phyloP scores from a whole-genome alignment of 2,797 vertebrate species.

The Gallinago nigripennis region DNA sequence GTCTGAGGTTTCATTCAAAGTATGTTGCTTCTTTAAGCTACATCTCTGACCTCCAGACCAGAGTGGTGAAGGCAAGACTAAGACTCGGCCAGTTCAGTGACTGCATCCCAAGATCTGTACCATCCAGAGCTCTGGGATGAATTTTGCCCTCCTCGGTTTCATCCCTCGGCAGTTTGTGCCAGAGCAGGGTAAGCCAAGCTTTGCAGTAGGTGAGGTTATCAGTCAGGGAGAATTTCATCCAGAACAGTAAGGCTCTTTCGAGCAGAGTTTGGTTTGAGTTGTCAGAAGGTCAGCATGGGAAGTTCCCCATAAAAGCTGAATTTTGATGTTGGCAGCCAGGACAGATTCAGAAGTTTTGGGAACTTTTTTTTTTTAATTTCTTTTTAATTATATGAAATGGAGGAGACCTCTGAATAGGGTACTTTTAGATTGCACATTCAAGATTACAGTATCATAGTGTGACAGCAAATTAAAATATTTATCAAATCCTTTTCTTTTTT shows the following conservation, averaged over 20 bases:
- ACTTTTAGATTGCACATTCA: not conserved
- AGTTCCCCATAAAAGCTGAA: conserved; percentile 24
- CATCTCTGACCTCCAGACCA: not conserved
- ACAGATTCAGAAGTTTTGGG: conserved; percentile 15
- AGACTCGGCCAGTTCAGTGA: not conserved
- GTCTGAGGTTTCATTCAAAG: not conserved
- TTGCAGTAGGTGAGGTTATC: not conserved
- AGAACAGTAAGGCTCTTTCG: not conserved
- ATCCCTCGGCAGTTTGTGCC: not conserved
- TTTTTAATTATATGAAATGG: not conserved
- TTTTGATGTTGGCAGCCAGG: conserved; percentile 12
- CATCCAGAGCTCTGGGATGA: not conserved
- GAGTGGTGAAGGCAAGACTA: not conserved
- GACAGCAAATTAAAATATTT: conserved; percentile 2
- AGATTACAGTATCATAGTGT: not conserved
- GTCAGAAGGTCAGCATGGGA: not conserved
- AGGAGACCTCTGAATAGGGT: not conserved
- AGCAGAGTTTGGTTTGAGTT: not conserved
- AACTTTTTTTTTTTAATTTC: not conserved
- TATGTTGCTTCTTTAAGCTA: not conserved
- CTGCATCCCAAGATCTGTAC: not conserved
- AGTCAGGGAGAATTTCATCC: not conserved
- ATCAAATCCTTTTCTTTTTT: not conserved
- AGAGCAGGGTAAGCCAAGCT: not conserved
- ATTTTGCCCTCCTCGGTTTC: not conserved